Evolutionary conservation across 2,113 vertebrate genomes (phyloP), one percentile per base, ranked within the genome.

Genomic region (Sander lucioperca): DNA sequence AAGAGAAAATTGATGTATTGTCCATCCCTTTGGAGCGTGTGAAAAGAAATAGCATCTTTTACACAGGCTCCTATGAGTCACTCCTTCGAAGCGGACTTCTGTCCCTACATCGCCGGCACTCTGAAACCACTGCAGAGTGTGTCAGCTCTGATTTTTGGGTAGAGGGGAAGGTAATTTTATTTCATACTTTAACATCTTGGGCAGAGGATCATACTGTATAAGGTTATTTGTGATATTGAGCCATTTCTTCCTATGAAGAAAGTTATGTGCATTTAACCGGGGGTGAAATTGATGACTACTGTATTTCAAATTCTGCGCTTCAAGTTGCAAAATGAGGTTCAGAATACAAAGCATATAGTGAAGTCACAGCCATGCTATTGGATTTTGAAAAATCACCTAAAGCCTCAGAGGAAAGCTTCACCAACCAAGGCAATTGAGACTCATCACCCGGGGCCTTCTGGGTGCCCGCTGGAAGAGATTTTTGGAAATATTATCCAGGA

Each of bases 401-500:
- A 73, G 67, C 67, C 53, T 81, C 39, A 54, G 13, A 56, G 62
- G 53, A 69, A 84, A 69, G 77, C 59, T 64, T 61, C 50, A 70
- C 47, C 48, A 73, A 68, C 61, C 68, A 11, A 79, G 58, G 81
- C 76, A 76, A 71, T 83, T 63, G 56, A 89, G 77, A 86, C 77
- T 84, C 75, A 74, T 89, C 86, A 89, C 83, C 65, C 45, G 21
- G 36, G 77, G 80, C 78, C 75, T 84, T 61, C 18, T 56, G 66
- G 72, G 70, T 79, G 80, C 66, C 56, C 63, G 59, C 83, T 80
- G 82, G 78, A 50, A 74, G 74, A 74, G 79, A 87, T 84, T 80
- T 91, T 80, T 5, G 71, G 57, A 89, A 89, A 77, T 74, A 85
- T 76, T 91, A 87, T 88, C 66, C 85, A 19, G 70, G 50, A 80